Base-by-base conservation (phyloP, 2,888 invertebrate species). In the Himalopsyche japonica region DNA sequence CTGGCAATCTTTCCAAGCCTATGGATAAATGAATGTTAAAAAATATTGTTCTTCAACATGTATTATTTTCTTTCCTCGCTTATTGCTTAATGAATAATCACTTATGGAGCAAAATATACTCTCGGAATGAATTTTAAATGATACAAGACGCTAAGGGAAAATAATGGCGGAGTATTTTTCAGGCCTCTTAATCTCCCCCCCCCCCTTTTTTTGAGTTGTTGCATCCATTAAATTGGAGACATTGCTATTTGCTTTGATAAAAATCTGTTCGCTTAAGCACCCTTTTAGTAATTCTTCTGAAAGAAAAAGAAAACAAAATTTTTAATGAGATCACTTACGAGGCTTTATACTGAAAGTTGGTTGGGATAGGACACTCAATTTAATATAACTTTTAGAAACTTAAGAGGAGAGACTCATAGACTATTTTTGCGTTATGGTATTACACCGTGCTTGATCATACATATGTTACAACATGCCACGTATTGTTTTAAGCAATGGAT, bases 181-280 rank as follows among this genome's bases (percentile, higher is more conserved):
- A 34, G 78, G 15, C 6, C 78, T 34, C 37, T 78, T 78, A 24
- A 37, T n/a, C 78, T 34, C 37, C 43, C 18, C 34, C 57, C 78
- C 78, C 32, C 49, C 78, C 32, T n/a, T n/a, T n/a, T n/a, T n/a
- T n/a, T 37, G 34, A 34, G 43, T 78, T 34, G 32, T 57, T 57
- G 57, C 57, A 20, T 57, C 57, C 57, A 57, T 43, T 78, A 78
- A 34, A 78, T 34, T n/a, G 43, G 78, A 34, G 78, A 78, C 78
- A 78, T 24, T 12, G 43, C 78, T n/a, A 78, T 78, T 78, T 78
- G 24, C 37, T 78, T 24, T 78, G 78, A 78, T 78, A 76, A 57
- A 57, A 57, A 76, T 76, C 76, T 76, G 34, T 34, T 76, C 76
- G 30, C 18, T 76, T 76, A 76, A 57, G 57, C 57, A 57, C 57